A percentile compares a stretch with the other conserved stretches of the same genome.
Evolutionary conservation across 1,140 invertebrate species (phyloP).

Genomic region (Bombus vancouverensis): DNA sequence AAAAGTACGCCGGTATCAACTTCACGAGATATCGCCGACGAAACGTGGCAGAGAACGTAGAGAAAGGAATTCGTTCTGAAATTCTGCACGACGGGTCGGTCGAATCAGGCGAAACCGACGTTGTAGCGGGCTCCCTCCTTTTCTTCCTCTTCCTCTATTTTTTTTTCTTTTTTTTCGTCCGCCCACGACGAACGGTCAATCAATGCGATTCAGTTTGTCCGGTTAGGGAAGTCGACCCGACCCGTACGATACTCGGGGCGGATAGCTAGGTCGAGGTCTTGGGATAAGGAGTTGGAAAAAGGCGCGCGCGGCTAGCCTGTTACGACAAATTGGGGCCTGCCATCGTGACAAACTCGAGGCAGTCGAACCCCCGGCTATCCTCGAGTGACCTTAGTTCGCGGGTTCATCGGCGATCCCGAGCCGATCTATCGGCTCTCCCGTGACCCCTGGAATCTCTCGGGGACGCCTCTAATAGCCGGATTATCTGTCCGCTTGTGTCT

Average conservation of each 20-base stretch:
- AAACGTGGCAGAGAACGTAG: too few relatives aligned
- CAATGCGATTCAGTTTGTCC: conserved; percentile 80
- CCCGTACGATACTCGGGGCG: conserved; percentile 27
- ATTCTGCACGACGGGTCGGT: neutral
- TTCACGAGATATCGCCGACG: neutral
- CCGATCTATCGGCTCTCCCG: conserved; percentile 76
- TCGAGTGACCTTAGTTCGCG: conserved; percentile 69
- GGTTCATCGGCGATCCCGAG: conserved; percentile 71
- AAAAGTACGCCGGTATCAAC: conserved; percentile 1
- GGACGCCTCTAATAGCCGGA: conserved; percentile 82
- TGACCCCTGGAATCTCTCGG: conserved; percentile 74
- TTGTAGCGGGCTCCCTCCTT: neutral
- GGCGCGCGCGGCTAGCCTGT: conserved; percentile 72
- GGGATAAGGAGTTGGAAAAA: conserved; percentile 76
- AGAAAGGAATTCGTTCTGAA: neutral
- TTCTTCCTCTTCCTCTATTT: neutral
- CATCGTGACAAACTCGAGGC: conserved; percentile 69
- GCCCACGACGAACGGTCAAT: conserved; percentile 73
- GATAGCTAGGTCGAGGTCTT: conserved; percentile 62
- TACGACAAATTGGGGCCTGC: conserved; percentile 81
- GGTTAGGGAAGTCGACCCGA: conserved; percentile 56
- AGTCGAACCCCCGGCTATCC: conserved; percentile 63
- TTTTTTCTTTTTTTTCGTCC: neutral
- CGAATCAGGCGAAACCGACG: neutral
- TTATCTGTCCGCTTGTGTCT: conserved; percentile 79